Conservation (phyloP, 2,797 vertebrate genomes). For the Sciurus vulgaris region DNA sequence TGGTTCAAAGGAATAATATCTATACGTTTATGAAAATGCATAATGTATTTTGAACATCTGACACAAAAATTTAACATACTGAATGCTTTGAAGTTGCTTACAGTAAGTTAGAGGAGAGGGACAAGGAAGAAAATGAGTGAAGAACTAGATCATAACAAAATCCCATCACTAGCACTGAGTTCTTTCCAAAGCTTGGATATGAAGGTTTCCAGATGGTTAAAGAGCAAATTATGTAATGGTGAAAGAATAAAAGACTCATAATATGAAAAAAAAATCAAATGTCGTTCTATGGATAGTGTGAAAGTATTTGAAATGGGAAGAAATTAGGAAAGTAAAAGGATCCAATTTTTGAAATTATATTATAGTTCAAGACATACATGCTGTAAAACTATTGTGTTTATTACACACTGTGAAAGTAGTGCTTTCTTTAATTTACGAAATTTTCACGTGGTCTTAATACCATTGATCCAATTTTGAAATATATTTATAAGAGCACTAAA, state of each 20-base stretch:
- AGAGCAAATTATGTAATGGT: not conserved
- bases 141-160: not conserved
- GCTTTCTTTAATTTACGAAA: not conserved
- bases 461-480: not conserved
- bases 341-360: not conserved
- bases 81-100: not conserved
- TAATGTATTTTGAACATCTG: not conserved
- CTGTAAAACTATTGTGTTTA: not conserved
- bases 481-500: not conserved
- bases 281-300: not conserved
- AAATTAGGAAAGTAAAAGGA: conserved; percentile 45
- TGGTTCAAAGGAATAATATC: not conserved
- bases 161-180: conserved; percentile 68
- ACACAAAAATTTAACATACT: not conserved
- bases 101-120: not conserved
- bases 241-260: conserved; percentile 25
- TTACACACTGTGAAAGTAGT: not conserved
- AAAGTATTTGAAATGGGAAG: conserved; percentile 49
- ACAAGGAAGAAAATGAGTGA: not conserved
- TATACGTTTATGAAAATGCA: not conserved
- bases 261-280: not conserved
- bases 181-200: conserved; percentile 81
- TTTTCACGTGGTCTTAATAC: not conserved
- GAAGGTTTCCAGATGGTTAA: conserved; percentile 64
- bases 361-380: not conserved